Evolutionary conservation across 2,888 invertebrate species (phyloP).

Genomic region (Aethes cnicana): DNA sequence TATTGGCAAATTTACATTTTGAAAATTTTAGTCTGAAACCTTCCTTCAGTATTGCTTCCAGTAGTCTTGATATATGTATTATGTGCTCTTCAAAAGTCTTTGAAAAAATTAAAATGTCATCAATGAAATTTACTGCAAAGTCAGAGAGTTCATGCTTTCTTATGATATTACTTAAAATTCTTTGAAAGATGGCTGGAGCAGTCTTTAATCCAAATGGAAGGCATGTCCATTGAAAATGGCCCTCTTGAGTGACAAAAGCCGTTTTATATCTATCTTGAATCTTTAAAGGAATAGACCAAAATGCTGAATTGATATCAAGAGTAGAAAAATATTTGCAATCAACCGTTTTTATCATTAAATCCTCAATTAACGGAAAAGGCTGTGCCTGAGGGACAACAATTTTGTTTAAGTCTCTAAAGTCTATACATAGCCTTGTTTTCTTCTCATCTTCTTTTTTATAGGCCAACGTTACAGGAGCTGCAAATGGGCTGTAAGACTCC

Average conservation of each 20-base stretch:
- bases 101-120: background rate
- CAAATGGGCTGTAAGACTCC: too few relatives aligned
- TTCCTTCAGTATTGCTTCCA: background rate
- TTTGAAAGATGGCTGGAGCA: too few relatives aligned
- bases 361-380: background rate
- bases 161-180: too few relatives aligned
- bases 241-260: too few relatives aligned
- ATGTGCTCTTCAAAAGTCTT: too few relatives aligned
- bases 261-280: conserved; percentile 2
- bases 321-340: conserved; percentile 7
- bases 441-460: too few relatives aligned
- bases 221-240: background rate
- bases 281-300: background rate
- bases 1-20: background rate
- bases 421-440: too few relatives aligned
- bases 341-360: background rate
- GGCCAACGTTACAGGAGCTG: too few relatives aligned
- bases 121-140: too few relatives aligned
- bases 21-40: background rate
- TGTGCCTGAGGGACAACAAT: too few relatives aligned
- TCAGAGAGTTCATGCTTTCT: too few relatives aligned
- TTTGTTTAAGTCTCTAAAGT: too few relatives aligned
- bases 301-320: conserved; percentile 4
- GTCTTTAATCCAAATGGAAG: background rate
- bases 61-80: background rate